Evolutionary conservation across 2,797 vertebrate species (phyloP).

Genomic region (Brotula barbata): DNA sequence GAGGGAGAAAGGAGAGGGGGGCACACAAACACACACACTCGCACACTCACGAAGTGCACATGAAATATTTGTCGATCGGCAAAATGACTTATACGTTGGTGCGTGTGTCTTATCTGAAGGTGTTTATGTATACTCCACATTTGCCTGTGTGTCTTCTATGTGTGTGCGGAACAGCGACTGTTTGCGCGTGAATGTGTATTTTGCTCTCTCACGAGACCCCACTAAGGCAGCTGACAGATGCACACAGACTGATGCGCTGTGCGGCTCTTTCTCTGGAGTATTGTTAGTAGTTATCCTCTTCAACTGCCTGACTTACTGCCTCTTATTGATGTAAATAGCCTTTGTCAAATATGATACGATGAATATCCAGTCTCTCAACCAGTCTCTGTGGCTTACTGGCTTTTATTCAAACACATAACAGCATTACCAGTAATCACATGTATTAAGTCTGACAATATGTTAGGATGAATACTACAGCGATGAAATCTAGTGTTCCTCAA

Average conservation of each 20-base stretch:
- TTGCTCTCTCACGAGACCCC: slow-evolving; percentile 28
- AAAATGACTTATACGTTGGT: slow-evolving; percentile 7
- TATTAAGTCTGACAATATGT: slow-evolving; percentile 49
- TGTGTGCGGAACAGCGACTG: slow-evolving; percentile 3
- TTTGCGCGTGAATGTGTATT: slow-evolving; percentile 19
- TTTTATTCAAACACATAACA: slow-evolving; percentile 42
- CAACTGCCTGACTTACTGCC: slow-evolving; percentile 44
- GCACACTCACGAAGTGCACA: slow-evolving; percentile 21
- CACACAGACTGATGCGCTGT: slow-evolving; percentile 46
- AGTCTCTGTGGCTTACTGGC: slow-evolving; percentile 31
- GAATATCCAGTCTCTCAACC: slow-evolving; percentile 25
- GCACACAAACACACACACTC: slow-evolving; percentile 31
- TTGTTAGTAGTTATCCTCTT: slow-evolving; percentile 54
- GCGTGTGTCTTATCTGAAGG: slow-evolving; percentile 3
- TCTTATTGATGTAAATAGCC: slow-evolving; percentile 47
- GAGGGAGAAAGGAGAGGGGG: slow-evolving; percentile 36
- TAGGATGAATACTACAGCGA: slow-evolving; percentile 35
- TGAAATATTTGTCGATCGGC: slow-evolving; percentile 31
- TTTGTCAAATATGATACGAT: slow-evolving; percentile 48
- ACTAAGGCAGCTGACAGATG: slow-evolving; percentile 45
- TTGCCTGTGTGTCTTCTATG: not conserved
- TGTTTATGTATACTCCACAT: slow-evolving; percentile 22
- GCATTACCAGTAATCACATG: slow-evolving; percentile 37
- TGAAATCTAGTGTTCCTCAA: slow-evolving; percentile 39
- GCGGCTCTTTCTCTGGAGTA: slow-evolving; percentile 51